Evolutionary conservation across 2,113 vertebrate species (phyloP), one percentile per base, ranked within the genome.

Genomic region (Epinephelus moara): DNA sequence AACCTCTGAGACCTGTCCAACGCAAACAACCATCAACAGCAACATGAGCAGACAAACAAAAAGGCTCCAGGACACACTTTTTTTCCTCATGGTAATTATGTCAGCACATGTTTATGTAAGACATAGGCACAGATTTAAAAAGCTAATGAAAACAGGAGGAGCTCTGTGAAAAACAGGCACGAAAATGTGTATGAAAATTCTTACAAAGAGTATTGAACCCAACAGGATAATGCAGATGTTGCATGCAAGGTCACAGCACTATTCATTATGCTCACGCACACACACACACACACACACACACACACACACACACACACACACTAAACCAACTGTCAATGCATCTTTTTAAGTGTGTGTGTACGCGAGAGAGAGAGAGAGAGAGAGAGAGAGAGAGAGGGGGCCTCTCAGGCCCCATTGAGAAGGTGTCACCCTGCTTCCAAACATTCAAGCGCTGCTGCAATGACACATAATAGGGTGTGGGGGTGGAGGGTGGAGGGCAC

Each of bases 391-490:
- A 27, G 27, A 18, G 56, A 27, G 40, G n/a, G 88, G 73, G 72
- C 76, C 86, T 78, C 85, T 83, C 23, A 27, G 53, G 70, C 6
- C 53, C 90, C 59, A 80, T 90, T 92, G 84, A 94, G 75, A 81
- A 70, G 61, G 73, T 87, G 85, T 90, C 89, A 86, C 83, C 55
- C 75, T 83, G 80, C 80, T 86, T 88, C 81, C 77, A 92, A 88
- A 90, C 81, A 81, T 84, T 88, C 80, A 78, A 72, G 81, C 61
- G n/a, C 63, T 63, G 85, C 75, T 82, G 85, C 83, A 85, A 11
- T 84, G 80, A 84, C 70, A 55, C 86, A 90, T 76, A 91, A 85
- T 72, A 63, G 78, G 25, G 11, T n/a, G 37, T 45, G 86, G 78
- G 84, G 83, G 42, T 45, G 42, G 42, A 45, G 42, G 42, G 47